Conservation (phyloP, 2,797 vertebrate species). For the Acomys russatus region DNA sequence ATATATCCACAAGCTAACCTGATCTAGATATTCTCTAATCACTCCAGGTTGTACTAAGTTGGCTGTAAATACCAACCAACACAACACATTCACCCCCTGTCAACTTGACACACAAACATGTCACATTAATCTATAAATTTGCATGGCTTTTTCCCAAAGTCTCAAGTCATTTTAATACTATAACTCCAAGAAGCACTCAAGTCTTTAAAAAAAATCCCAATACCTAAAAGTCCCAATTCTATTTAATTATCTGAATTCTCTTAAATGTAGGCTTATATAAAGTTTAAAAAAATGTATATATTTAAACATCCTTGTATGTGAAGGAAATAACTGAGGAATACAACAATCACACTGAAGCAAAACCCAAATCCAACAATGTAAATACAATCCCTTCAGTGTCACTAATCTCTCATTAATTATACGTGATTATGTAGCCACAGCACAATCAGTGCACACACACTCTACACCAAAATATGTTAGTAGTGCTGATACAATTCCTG, state of each 20-base stretch:
- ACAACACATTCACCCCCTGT: neutral
- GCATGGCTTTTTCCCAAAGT: no score
- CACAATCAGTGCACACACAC: neutral
- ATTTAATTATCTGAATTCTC: neutral
- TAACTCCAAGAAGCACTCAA: neutral
- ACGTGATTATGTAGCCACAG: neutral
- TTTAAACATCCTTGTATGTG: neutral
- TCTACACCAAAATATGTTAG: neutral
- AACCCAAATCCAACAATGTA: neutral
- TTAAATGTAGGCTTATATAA: neutral
- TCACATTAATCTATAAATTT: neutral
- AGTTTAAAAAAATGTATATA: neutral
- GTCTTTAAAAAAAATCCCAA: neutral
- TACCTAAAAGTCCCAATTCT: neutral
- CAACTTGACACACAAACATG: neutral
- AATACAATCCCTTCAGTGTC: fast-evolving
- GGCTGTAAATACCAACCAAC: neutral
- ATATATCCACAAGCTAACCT: neutral
- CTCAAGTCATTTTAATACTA: neutral
- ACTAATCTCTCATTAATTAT: neutral
- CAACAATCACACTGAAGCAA: neutral
- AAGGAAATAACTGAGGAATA: neutral
- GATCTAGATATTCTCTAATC: neutral
- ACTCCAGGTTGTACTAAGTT: neutral
- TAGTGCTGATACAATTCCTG: neutral